Base-by-base conservation (phyloP, 2,113 vertebrate genomes). In the Nothoprocta perdicaria region DNA sequence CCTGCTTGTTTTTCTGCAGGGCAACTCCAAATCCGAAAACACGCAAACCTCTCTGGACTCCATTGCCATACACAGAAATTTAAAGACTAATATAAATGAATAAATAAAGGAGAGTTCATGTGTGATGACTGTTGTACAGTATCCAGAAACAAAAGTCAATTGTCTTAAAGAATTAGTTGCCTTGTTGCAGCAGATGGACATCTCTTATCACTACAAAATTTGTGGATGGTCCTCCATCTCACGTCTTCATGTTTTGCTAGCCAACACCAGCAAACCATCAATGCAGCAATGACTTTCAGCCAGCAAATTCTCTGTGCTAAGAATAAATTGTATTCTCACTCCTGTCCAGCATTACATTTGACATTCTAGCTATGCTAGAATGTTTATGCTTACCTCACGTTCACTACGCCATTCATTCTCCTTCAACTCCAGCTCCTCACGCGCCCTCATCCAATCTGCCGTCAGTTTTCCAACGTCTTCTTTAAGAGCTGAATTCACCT, bases 391-490 rank as follows among this genome's bases (percentile, higher is more conserved):
- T 97, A 98, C 96, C 97, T 98, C 96, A 52, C 96, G 97, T 50
- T 99, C 98, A 66, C 80, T 96, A 79, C 74, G 95, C 98, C 98
- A 98, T 29, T 98, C 98, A 4, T 92, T 95, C 88, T 98, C 98
- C 88, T 97, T 98, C 68, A 95, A 92, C 77, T 97, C 96, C 61
- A 98, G 96, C 96, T 99, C 98, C 61, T 98, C 96, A 62, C 97
- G 95, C 12, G 98, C 98, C 89, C 77, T 98, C 53, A 96, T 98
- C 99, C 98, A 99, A 96, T 99, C 99, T 14, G 94, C 95, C 1
- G 97, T 98, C 93, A 99, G 93, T 74, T 98, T 99, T 63, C 95
- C 96, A 58, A 99, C 61, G 75, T 99, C 98, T 72, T 98, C 98
- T 76, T 57, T 97, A 69, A 99, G 97, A 3, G 94, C 95, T 12